Evolutionary conservation across 2,113 vertebrate genomes (phyloP).

Genomic region (Varanus salvator): DNA sequence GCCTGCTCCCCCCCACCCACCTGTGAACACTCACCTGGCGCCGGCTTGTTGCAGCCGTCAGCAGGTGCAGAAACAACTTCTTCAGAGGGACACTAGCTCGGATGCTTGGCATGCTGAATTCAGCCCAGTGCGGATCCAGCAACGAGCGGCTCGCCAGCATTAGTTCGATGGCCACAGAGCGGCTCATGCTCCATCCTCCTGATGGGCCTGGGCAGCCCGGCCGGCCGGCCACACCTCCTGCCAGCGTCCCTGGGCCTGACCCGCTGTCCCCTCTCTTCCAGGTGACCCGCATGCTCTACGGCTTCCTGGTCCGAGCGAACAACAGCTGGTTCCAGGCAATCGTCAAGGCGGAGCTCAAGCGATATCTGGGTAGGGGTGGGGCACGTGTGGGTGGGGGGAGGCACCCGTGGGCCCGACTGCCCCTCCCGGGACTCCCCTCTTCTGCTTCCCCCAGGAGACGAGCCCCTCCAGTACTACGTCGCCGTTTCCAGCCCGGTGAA

Average conservation of each 20-base stretch:
- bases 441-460: constrained; percentile 67
- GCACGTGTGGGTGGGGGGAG: background rate
- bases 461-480: constrained; percentile 86
- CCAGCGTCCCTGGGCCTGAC: background rate
- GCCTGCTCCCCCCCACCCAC: background rate
- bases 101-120: background rate
- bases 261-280: constrained; percentile 51
- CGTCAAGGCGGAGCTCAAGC: constrained; percentile 75
- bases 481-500: constrained; percentile 80
- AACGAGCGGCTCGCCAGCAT: background rate
- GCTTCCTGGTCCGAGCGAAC: constrained; percentile 88
- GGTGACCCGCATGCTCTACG: constrained; percentile 89
- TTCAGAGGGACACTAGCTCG: background rate
- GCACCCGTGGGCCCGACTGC: background rate
- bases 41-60: background rate
- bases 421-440: background rate
- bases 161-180: background rate
- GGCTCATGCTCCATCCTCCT: no score
- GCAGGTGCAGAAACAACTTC: background rate
- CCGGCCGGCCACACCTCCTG: background rate
- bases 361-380: constrained; percentile 78
- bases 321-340: constrained; percentile 93
- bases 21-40: background rate
- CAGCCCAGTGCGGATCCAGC: background rate
- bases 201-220: background rate